Conservation (phyloP, 2,888 invertebrate species). For the Lampropteryx suffumata region DNA sequence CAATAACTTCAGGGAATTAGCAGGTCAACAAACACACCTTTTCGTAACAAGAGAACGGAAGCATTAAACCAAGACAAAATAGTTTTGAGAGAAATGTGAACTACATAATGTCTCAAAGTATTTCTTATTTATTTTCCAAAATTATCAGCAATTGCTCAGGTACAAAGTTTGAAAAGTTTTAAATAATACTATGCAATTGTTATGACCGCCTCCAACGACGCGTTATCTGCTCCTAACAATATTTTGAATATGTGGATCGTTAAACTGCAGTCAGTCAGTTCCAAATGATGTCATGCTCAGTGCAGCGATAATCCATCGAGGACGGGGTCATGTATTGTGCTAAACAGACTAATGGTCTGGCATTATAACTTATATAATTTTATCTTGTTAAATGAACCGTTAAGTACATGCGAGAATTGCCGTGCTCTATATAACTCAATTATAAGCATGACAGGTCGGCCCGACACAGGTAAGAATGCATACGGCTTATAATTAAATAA, state of each 20-base stretch:
- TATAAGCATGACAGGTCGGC: conserved; percentile 63
- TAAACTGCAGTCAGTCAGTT: conserved; percentile 14
- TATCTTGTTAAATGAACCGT: conserved; percentile 61
- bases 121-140: not conserved
- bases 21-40: conserved; percentile 6
- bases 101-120: not conserved
- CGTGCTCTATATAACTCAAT: conserved; percentile 74
- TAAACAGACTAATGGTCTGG: conserved; percentile 63
- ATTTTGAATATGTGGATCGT: conserved; percentile 4
- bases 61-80: conserved; percentile 3
- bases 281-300: conserved; percentile 26
- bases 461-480: conserved; percentile 39
- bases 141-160: too few relatives aligned
- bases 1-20: conserved; percentile 16
- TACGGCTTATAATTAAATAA: conserved; percentile 27
- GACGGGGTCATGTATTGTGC: conserved; percentile 47
- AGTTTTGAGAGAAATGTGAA: not conserved
- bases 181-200: too few relatives aligned
- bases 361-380: conserved; percentile 53
- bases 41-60: conserved; percentile 8
- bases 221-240: too few relatives aligned
- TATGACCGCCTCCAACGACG: too few relatives aligned
- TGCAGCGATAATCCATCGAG: conserved; percentile 47
- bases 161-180: too few relatives aligned
- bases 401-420: conserved; percentile 75